Evolutionary conservation across 2,797 vertebrate genomes (phyloP), one percentile per base, ranked within the genome.

Genomic region (Podarcis lilfordi): DNA sequence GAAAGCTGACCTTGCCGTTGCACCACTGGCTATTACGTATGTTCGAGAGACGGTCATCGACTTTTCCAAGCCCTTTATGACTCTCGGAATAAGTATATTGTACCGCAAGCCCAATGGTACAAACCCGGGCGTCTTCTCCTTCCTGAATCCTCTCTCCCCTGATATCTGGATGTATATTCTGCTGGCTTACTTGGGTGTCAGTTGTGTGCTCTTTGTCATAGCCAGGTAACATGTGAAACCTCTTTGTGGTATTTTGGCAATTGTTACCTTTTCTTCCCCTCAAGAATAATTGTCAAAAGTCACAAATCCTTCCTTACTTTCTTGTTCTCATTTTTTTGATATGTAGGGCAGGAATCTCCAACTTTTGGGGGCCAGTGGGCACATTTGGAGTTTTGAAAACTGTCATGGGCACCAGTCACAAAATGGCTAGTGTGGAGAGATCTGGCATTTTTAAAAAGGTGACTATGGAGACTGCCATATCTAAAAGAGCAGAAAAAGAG

Each of bases 101-200:
- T 99, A 99, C 98, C 99, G 98, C 97, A 99, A 99, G 96, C 98
- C 99, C 96, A 99, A 99, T 97, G 99, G 99, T 97, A 99, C 99
- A 98, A 99, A 99, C 97, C 98, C 98, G 84, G 99, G 99, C 96
- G 99, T 99, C 97, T 99, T 99, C 98, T 99, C 99, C 98, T 99
- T 99, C 98, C 98, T 99, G 98, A 99, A 99, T 98, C 99, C 99
- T 96, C 99, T 99, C 96, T 99, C 99, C 97, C 98, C 99, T 91
- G 99, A 99, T 98, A 99, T 99, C 98, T 99, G 99, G 99, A 99
- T 99, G 99, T 99, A 99, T 99, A 99, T 99, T 99, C 98, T 99
- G 98, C 99, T 99, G 98, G 99, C 99, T 98, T 99, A 98, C 99
- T 99, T 99, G 98, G 99, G 99, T 99, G 99, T 99, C 99, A 99